Percentiles rank a stretch among this genome's conserved stretches.
phyloP scores from a whole-genome alignment of 2,797 vertebrate genomes.

The Xenentodon cancila region DNA sequence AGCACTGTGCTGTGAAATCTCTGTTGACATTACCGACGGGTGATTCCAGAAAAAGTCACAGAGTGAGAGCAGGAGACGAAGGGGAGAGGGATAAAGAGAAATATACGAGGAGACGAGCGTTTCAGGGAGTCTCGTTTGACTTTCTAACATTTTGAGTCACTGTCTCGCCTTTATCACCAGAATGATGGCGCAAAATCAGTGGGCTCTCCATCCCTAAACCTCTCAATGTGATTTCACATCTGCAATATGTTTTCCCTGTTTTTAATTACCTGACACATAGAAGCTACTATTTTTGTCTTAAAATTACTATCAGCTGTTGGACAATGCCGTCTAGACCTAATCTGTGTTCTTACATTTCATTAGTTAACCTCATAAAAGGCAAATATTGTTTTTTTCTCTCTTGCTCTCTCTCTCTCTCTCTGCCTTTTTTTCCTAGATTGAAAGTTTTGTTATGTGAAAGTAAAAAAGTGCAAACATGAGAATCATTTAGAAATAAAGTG shows the following conservation, averaged over 20 bases:
- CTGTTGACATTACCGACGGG: constrained; percentile 77
- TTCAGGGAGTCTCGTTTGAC: constrained; percentile 56
- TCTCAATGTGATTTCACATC: constrained; percentile 26
- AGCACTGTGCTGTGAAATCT: constrained; percentile 78
- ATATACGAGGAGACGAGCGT: constrained; percentile 46
- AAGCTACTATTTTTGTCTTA: constrained; percentile 38
- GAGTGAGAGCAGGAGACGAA: constrained; percentile 35
- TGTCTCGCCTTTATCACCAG: constrained; percentile 27
- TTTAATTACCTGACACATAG: constrained; percentile 19
- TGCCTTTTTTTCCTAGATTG: background rate
- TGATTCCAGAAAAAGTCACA: constrained; percentile 71
- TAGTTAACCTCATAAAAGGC: constrained; percentile 68
- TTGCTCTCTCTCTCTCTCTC: background rate
- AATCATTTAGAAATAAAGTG: constrained; percentile 65
- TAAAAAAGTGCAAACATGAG: constrained; percentile 42
- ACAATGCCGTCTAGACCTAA: constrained; percentile 63
- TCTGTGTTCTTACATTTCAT: constrained; percentile 63
- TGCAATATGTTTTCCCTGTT: constrained; percentile 19
- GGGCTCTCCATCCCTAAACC: constrained; percentile 19
- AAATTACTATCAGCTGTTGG: constrained; percentile 54
- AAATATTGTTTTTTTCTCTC: constrained; percentile 52
- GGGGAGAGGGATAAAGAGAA: constrained; percentile 50
- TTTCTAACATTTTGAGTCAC: constrained; percentile 41
- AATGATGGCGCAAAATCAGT: constrained; percentile 33
- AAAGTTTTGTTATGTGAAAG: constrained; percentile 48